Evolutionary conservation across 1,140 invertebrate species (phyloP), one percentile per base, ranked within the genome.

Genomic region (Agrypnia vestita): DNA sequence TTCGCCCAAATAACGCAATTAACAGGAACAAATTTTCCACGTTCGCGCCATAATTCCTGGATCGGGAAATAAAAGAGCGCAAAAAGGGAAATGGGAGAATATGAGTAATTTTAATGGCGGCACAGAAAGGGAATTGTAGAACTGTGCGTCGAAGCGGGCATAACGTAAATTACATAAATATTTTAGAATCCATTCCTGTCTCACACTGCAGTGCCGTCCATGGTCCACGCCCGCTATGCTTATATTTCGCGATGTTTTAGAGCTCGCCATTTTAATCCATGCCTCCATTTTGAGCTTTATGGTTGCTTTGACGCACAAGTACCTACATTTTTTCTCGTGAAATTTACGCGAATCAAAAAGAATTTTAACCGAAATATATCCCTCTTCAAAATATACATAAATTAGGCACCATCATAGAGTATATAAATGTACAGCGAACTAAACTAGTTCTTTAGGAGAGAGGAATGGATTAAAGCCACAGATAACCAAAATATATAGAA

Each of bases 91-190:
- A 55, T 55, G 13, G 71, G 49, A 10, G 25, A 56, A 71, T 19
- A 73, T 55, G 73, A 61, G 73, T 76, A 46, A 76, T 76, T 76
- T 56, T 56, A 61, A 76, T 76, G 55, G 73, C 73, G 19, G 46
- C 56, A 76, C 43, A 25, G 73, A 76, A 76, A 76, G 73, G 44
- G 73, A 76, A 76, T 76, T 76, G 55, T 62, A 61, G 35, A 76
- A 43, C 73, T 15, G 73, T n/a, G 53, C 53, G 53, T 3, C 44
- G 44, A 12, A 35, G 25, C 19, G 53, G 25, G 17, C 59, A 35
- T 44, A 44, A 62, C 17, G 75, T 51, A 76, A 76, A 76, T 76
- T 76, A 67, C 46, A 64, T 76, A 49, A 35, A 76, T 76, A 64
- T 76, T 76, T 76, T 47, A 76, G 17, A 11, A 59, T 19, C 25